A percentile compares a stretch with the other conserved stretches of the same genome.
phyloP scores from a whole-genome alignment of 2,888 invertebrate species.

The Eupithecia abbreviata region DNA sequence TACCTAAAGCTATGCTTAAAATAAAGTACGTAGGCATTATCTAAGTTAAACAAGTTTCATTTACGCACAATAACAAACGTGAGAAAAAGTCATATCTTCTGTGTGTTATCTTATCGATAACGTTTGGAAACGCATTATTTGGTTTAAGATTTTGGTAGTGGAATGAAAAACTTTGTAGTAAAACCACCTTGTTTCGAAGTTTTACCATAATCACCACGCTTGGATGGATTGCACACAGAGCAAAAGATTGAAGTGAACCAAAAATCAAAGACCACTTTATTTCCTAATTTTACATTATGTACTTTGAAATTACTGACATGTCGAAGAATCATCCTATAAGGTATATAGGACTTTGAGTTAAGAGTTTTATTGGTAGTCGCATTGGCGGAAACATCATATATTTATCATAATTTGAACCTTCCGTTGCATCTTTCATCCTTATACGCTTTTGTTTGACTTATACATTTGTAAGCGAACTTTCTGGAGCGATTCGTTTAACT shows the following conservation, averaged over 20 bases:
- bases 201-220: too few relatives aligned
- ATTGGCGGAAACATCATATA: neutral
- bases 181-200: too few relatives aligned
- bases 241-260: too few relatives aligned
- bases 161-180: neutral
- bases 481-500: neutral
- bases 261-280: too few relatives aligned
- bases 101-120: neutral
- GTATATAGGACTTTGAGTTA: too few relatives aligned
- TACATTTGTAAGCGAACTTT: neutral
- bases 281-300: too few relatives aligned
- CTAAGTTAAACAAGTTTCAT: neutral
- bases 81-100: neutral
- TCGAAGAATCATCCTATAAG: too few relatives aligned
- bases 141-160: neutral
- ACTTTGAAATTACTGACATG: too few relatives aligned
- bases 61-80: constrained; percentile 6
- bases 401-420: neutral
- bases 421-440: neutral
- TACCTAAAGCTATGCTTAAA: neutral
- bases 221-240: too few relatives aligned
- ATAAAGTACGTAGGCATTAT: neutral
- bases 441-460: neutral
- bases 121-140: neutral
- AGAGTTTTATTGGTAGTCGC: neutral